phyloP scores from a whole-genome alignment of 2,888 invertebrate species.

The Diarsia dahlii region DNA sequence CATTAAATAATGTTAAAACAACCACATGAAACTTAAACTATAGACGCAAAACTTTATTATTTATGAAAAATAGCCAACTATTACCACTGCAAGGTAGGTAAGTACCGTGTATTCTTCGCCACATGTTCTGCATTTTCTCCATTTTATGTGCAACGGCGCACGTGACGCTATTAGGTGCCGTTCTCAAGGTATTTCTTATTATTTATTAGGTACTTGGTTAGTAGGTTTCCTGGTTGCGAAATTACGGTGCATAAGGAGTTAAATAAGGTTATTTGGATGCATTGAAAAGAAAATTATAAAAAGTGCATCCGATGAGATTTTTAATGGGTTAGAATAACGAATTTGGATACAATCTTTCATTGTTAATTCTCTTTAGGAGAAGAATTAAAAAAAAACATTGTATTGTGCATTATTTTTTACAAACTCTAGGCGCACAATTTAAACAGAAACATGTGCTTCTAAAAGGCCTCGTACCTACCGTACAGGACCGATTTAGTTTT shows the following conservation, averaged over 20 bases:
- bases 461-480: no score
- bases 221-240: background rate
- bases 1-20: background rate
- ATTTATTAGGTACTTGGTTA: conserved; percentile 18
- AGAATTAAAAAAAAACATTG: no score
- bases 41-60: background rate
- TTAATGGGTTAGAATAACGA: no score
- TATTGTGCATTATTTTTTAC: no score
- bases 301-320: no score
- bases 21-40: background rate
- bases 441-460: no score
- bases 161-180: conserved; percentile 24
- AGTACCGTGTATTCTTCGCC: conserved; percentile 13
- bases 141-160: conserved; percentile 13
- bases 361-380: no score
- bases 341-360: no score
- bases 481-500: no score
- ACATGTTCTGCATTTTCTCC: conserved; percentile 18
- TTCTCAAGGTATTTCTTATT: conserved; percentile 24
- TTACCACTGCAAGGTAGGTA: background rate
- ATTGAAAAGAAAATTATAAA: background rate
- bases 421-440: no score
- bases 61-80: conserved; percentile 9
- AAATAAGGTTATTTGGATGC: background rate
- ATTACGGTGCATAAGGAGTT: background rate